Evolutionary conservation across 2,888 invertebrate species (phyloP), one percentile per base, ranked within the genome.

Genomic region (Heliconius aoede): DNA sequence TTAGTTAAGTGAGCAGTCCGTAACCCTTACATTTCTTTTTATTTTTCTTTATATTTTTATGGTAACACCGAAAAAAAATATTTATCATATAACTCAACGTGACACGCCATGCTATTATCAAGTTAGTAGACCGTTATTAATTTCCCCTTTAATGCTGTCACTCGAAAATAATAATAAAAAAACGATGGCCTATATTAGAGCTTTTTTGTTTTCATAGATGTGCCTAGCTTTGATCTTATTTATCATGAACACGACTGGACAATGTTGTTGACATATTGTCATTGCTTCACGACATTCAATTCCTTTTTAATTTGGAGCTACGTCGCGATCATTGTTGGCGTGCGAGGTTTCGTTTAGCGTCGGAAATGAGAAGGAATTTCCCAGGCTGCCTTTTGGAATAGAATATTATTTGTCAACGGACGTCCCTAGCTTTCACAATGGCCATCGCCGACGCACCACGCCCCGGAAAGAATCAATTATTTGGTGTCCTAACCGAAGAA

Each of bases 381-480:
- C 90, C 88, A 89, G 86, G 86, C 88, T 88, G 88, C 89, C 87
- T 89, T 84, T 86, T 85, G 84, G 87, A 88, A 89, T 90, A 88
- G 88, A 91, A 91, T 92, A 90, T 89, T 88, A 90, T 92, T 92
- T 89, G 89, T 87, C 86, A 88, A 85, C 86, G 86, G 85, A 85
- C 85, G 83, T 83, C 83, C 83, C 82, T 80, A 77, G 83, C 81
- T 83, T 83, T 82, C 84, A 93, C 91, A 93, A 93, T 90, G 86
- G 90, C 82, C 81, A 79, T 84, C 84, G 84, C 84, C 84, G 84
- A 83, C 83, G 79, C 85, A 86, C 87, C 85, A 88, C 93, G 91
- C 92, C 93, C 94, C 94, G 94, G 94, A 94, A 93, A 93, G 90
- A 94, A 94, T 94, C 94, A 94, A 94, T 94, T 94, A 94, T 91